Base-by-base conservation (phyloP, 1,140 invertebrate genomes). In the Colletes gigas region DNA sequence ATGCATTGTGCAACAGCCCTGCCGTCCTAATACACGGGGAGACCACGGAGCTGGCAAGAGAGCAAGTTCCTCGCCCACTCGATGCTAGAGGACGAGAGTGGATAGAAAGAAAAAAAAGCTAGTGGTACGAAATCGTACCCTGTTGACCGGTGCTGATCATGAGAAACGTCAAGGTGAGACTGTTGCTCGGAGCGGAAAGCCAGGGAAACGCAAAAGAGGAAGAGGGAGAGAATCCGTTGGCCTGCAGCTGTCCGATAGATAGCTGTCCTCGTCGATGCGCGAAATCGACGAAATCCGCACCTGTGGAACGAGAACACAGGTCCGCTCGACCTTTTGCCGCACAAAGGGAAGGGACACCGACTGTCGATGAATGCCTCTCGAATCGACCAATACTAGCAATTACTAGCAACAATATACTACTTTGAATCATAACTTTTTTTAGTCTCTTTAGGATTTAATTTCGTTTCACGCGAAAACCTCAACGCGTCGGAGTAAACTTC, bases 41-140 rank as follows among this genome's bases (percentile, higher is more conserved):
- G 83, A 78, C 81, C 83, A 65, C 76, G 69, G 59, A 75, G 60
- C 85, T 86, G 85, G 85, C 85, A 86, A 86, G 85, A 86, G 85
- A 86, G 77, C 85, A 86, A 73, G 81, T 65, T 67, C 72, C 54
- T 55, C 79, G 57, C 41, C 84, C 84, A 82, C 79, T 85, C 60
- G 82, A 84, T 63, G 54, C 39, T 44, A 66, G 60, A 60, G n/a
- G 55, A 57, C 17, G 60, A 76, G 60, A 76, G 65, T n/a, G 65
- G 72, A 67, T 8, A 39, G 5, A 8, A 9, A 67, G n/a, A 65
- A 60, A 81, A 83, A 83, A 76, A 84, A 73, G 57, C 81, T 74
- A 50, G 47, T 63, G 67, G 65, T 83, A 79, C 17, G 66, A 81
- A 85, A 74, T 52, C 60, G 73, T 84, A 74, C 78, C 60, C 41